Evolutionary conservation across 2,797 vertebrate species (phyloP).

Genomic region (Rhadinocentrus ornatus): DNA sequence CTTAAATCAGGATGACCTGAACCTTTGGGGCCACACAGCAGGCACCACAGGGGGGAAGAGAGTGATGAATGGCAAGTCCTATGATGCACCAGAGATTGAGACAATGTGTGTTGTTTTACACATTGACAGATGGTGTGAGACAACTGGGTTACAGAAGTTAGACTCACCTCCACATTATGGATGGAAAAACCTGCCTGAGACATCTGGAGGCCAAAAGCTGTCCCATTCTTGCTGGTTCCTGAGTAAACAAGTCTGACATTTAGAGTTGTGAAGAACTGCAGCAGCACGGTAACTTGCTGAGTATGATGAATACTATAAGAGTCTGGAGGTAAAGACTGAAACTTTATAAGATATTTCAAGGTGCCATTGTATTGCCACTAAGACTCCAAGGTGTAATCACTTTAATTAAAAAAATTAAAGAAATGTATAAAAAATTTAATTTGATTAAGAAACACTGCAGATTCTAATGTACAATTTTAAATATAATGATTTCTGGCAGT

Average conservation of each 20-base stretch:
- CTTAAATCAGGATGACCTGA: conserved; percentile 73
- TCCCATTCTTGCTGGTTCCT: conserved; percentile 98
- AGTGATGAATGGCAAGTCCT: conserved; percentile 61
- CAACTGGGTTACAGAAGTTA: conserved; percentile 41
- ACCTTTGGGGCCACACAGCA: conserved; percentile 55
- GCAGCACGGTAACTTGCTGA: conserved; percentile 8
- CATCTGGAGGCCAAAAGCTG: conserved; percentile 98
- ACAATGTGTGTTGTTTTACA: conserved; percentile 56
- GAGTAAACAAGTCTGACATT: conserved; percentile 66
- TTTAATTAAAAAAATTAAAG: neutral
- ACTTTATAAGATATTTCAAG: neutral
- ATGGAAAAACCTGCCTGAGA: conserved; percentile 99
- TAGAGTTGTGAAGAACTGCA: conserved; percentile 29
- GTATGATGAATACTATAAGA: neutral
- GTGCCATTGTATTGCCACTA: neutral
- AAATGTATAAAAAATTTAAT: neutral
- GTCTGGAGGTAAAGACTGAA: neutral
- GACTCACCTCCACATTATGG: conserved; percentile 92
- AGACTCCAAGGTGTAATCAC: neutral
- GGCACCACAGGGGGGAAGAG: conserved; percentile 36
- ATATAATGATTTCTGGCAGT: neutral
- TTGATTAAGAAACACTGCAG: neutral
- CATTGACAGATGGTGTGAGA: conserved; percentile 49
- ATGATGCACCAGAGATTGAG: conserved; percentile 49
- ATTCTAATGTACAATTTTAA: neutral